Evolutionary conservation across 1,140 invertebrate genomes (phyloP), one percentile per base, ranked within the genome.

Genomic region (Drosophila nikananu): DNA sequence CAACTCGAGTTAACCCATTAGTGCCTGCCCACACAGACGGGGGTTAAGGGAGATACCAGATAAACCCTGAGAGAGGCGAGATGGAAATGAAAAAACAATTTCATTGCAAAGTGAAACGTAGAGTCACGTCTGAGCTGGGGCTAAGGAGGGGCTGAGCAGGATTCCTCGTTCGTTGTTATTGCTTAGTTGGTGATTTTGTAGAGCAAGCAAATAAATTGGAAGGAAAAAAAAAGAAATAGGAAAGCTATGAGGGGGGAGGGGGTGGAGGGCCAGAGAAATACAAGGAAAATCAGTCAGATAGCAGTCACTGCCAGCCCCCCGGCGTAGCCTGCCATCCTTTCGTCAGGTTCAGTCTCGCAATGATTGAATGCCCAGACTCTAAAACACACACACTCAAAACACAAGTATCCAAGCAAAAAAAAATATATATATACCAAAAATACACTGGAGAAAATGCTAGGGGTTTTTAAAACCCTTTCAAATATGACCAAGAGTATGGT

Each of bases 1-100:
- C 76, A 81, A 84, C 86, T 89, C 86, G 83, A 89, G 84, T 89
- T 90, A 89, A 89, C 84, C 84, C 78, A 89, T 89, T 89, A 89
- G 82, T 81, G 84, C 32, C 42, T 9, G 30, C 12, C 52, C 32
- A 35, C 32, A 35, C 32, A 44, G 10, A 32, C 30, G 4, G 7
- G 46, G 12, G 15, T 23, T 19, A 17, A n/a, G 46, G 51, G 37
- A 30, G 37, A 23, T 27, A 46, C 6, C 2, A 65, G 81, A 76
- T 77, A 66, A 78, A 71, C 66, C 67, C 25, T 10, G 13, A 1
- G 49, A n/a, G 25, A 30, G 49, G 48, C 17, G 54, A 49, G 67
- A 65, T 77, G 65, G 59, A 81, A 89, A 87, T 78, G 70, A 79
- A 87, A 80, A 87, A 89, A 89, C 77, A 89, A 87, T 87, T 86